Conservation (phyloP, 2,888 invertebrate genomes). For the Folsomia manolachei region DNA sequence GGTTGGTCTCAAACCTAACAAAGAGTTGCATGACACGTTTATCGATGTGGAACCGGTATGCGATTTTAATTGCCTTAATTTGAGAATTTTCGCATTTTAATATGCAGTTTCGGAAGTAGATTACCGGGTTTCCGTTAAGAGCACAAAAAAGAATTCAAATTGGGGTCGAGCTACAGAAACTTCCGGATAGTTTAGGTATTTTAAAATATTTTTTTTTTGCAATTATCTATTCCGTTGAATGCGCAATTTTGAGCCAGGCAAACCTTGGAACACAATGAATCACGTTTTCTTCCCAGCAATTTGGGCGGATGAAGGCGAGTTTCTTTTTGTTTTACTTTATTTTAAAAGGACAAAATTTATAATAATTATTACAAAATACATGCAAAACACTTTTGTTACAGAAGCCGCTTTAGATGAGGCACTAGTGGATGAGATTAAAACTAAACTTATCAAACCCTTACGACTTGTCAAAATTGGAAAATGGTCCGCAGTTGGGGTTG, state of each 20-base stretch:
- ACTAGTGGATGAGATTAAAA: constrained; percentile 30
- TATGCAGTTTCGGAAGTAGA: too few relatives aligned
- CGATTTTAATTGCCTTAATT: neutral
- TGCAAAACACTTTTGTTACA: neutral
- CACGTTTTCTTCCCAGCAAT: constrained; percentile 41
- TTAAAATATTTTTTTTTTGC: too few relatives aligned
- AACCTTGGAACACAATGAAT: constrained; percentile 31
- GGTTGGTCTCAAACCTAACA: constrained; percentile 46
- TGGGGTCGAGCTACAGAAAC: constrained; percentile 39
- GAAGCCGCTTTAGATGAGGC: constrained; percentile 24
- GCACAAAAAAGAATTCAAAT: constrained; percentile 45
- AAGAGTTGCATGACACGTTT: constrained; percentile 52
- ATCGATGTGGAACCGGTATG: constrained; percentile 54
- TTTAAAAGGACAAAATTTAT: neutral
- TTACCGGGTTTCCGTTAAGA: constrained; percentile 41
- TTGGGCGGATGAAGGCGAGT: constrained; percentile 45
- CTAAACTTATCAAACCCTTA: constrained; percentile 30
- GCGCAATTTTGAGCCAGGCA: too few relatives aligned
- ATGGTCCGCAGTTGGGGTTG: constrained; percentile 27
- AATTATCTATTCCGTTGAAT: too few relatives aligned
- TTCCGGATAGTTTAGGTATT: too few relatives aligned
- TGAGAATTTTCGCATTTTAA: neutral
- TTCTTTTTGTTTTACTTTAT: neutral
- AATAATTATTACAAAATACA: neutral
- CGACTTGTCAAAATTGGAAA: constrained; percentile 26